These are phyloP conservation scores for Cheumatopsyche charites DNA, from an alignment of 1,140 invertebrate genomes.

Conservation along the genomic window DNA sequence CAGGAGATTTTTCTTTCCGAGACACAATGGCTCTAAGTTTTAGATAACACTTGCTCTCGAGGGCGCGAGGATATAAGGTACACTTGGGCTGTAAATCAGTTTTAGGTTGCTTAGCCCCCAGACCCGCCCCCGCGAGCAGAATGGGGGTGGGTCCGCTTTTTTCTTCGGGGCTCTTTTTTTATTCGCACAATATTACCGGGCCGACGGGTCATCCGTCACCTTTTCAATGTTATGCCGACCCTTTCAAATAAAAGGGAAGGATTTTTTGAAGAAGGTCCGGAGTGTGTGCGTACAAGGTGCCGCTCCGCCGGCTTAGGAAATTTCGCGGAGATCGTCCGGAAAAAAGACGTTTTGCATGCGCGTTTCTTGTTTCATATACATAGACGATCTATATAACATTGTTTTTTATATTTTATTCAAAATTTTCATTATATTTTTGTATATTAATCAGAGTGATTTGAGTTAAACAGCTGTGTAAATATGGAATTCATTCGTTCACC, in stretches of 20 bases:
- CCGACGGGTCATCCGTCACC: conserved; percentile 49
- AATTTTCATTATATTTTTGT: no score
- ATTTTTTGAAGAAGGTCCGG: conserved; percentile 44
- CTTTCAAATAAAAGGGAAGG: conserved; percentile 46
- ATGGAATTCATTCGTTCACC: no score
- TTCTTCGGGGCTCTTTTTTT: conserved; percentile 38
- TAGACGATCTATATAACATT: no score
- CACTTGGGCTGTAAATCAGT: conserved; percentile 32
- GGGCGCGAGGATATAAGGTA: conserved; percentile 24
- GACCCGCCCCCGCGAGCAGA: neutral
- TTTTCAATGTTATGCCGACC: conserved; percentile 45
- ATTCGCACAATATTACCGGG: conserved; percentile 43
- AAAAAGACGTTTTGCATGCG: no score
- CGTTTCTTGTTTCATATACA: no score
- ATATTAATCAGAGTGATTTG: no score
- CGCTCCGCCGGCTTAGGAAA: no score
- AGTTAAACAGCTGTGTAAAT: no score
- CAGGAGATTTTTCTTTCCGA: conserved; percentile 42
- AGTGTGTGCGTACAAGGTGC: neutral
- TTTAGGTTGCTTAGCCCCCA: conserved; percentile 30
- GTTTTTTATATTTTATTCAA: no score
- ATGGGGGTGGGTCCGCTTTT: conserved; percentile 36
- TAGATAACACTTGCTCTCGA: conserved; percentile 32
- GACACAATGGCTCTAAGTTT: conserved; percentile 45
- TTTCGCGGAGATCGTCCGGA: no score